Evolutionary conservation across 1,140 invertebrate genomes (phyloP).

Genomic region (Drosophila santomea): DNA sequence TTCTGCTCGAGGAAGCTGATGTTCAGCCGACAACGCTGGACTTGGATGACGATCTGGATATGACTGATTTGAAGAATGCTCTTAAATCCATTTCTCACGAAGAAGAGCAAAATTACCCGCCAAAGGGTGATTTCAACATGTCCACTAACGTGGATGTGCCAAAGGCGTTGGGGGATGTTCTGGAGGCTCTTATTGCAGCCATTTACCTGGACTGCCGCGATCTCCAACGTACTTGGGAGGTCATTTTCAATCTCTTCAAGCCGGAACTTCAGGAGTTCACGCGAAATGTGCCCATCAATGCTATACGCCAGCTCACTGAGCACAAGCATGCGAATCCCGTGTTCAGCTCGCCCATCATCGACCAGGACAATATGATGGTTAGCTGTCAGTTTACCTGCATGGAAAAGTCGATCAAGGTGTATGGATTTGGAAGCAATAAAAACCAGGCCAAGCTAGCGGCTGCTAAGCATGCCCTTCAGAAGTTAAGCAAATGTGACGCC

Average conservation of each 20-base stretch:
- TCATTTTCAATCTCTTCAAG: conserved; percentile 91
- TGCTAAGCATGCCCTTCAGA: conserved; percentile 89
- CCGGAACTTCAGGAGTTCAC: conserved; percentile 91
- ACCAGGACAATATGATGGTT: conserved; percentile 86
- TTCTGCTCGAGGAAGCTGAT: conserved; percentile 89
- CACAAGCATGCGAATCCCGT: conserved; percentile 86
- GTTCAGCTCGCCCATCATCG: conserved; percentile 85
- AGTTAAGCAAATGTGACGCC: conserved; percentile 56
- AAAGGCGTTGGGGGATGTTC: conserved; percentile 96
- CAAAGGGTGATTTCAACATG: conserved; percentile 76
- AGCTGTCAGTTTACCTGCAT: conserved; percentile 87
- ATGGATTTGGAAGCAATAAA: conserved; percentile 90
- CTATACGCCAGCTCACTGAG: conserved; percentile 94
- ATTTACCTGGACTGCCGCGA: conserved; percentile 95
- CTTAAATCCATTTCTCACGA: not conserved
- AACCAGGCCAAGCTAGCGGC: conserved; percentile 90
- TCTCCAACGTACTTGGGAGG: conserved; percentile 92
- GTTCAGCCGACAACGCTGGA: conserved; percentile 14
- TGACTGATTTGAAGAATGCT: not conserved
- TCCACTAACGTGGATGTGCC: conserved; percentile 94
- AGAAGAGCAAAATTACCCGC: not conserved
- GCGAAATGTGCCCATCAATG: conserved; percentile 94
- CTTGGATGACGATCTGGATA: conserved; percentile 65
- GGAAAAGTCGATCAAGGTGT: conserved; percentile 86
- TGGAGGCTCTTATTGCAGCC: conserved; percentile 96